Evolutionary conservation across 2,888 invertebrate genomes (phyloP).

Genomic region (Periphyllus acericola): DNA sequence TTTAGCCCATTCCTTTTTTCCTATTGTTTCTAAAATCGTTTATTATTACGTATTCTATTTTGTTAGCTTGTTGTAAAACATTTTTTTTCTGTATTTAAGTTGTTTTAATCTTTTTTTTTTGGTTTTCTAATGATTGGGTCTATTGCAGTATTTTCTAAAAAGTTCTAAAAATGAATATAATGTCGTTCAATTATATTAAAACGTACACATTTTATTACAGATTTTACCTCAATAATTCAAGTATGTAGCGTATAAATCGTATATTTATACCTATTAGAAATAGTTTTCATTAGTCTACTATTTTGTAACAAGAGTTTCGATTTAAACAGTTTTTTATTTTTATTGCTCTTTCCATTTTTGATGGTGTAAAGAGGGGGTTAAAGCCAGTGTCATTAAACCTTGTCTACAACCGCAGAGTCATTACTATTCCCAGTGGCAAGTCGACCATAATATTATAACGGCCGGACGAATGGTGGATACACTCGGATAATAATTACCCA

Average conservation of each 20-base stretch:
- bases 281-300: slow-evolving; percentile 27
- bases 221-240: too few species aligned
- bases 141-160: too few species aligned
- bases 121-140: too few species aligned
- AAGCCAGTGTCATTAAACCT: slow-evolving; percentile 58
- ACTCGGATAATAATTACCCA: slow-evolving; percentile 59
- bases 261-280: slow-evolving; percentile 14
- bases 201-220: too few species aligned
- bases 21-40: too few species aligned
- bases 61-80: too few species aligned
- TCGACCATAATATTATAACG: slow-evolving; percentile 60
- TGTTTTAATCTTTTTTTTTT: too few species aligned
- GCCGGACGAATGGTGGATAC: slow-evolving; percentile 58
- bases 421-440: slow-evolving; percentile 62
- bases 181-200: too few species aligned
- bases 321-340: slow-evolving; percentile 30
- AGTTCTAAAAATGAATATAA: too few species aligned
- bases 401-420: slow-evolving; percentile 60
- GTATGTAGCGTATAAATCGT: not conserved
- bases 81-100: too few species aligned
- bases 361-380: not conserved
- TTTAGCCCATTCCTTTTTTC: too few species aligned
- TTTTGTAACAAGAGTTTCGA: slow-evolving; percentile 21
- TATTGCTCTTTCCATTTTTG: slow-evolving; percentile 25
- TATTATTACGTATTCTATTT: too few species aligned